phyloP scores from a whole-genome alignment of 2,888 invertebrate species.

The Epistrophe grossulariae region DNA sequence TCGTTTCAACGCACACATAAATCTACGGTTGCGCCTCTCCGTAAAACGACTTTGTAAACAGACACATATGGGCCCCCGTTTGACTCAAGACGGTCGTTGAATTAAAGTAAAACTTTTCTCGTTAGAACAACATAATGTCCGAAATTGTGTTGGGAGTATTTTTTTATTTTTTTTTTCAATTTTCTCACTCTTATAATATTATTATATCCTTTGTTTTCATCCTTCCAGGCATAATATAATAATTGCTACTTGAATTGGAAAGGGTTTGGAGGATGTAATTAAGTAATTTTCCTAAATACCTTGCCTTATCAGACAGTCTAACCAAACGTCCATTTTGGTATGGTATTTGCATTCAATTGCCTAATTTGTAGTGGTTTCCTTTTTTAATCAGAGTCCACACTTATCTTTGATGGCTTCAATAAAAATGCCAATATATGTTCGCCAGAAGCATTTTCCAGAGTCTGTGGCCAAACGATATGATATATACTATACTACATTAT shows the following conservation, averaged over 20 bases:
- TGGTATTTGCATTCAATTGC: slow-evolving; percentile 62
- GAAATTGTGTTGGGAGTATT: slow-evolving; percentile 48
- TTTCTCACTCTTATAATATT: slow-evolving; percentile 7
- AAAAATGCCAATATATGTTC: slow-evolving; percentile 44
- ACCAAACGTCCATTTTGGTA: neutral
- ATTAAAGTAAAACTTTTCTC: slow-evolving; percentile 53
- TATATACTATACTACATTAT: slow-evolving; percentile 53
- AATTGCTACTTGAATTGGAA: slow-evolving; percentile 45
- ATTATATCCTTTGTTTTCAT: slow-evolving; percentile 21
- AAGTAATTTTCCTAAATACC: slow-evolving; percentile 54
- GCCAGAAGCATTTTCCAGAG: slow-evolving; percentile 42
- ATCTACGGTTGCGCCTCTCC: too few species aligned
- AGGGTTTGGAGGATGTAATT: slow-evolving; percentile 14
- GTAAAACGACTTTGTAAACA: too few species aligned
- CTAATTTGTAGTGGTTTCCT: slow-evolving; percentile 48
- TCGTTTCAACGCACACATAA: too few species aligned
- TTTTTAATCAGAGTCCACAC: slow-evolving; percentile 58
- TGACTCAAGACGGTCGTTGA: neutral
- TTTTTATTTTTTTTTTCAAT: slow-evolving; percentile 3
- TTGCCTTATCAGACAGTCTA: slow-evolving; percentile 48
- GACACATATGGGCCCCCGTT: too few species aligned
- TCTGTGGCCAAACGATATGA: slow-evolving; percentile 59
- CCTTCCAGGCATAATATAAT: slow-evolving; percentile 23
- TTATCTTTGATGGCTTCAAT: slow-evolving; percentile 52
- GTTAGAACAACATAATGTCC: slow-evolving; percentile 60